These are phyloP conservation scores for Macrosiphum euphorbiae DNA, from an alignment of 2,888 invertebrate genomes.

Conservation along the genomic window DNA sequence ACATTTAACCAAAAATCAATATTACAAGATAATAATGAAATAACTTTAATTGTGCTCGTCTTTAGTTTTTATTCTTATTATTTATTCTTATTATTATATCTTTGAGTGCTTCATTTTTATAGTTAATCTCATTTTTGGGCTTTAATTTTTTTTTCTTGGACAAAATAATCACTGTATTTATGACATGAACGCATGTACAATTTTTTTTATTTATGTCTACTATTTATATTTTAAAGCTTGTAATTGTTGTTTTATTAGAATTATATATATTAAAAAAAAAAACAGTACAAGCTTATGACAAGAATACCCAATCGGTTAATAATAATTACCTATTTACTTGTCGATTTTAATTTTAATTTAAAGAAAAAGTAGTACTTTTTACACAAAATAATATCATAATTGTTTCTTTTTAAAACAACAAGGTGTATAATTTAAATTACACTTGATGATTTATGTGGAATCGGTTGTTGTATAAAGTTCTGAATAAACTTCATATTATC, in stretches of 20 bases:
- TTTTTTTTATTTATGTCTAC: conserved; percentile 33
- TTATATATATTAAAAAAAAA: background rate
- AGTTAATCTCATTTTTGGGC: conserved; percentile 59
- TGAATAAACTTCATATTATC: background rate
- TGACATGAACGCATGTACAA: conserved; percentile 50
- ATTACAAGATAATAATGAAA: conserved; percentile 46
- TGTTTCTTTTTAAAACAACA: background rate
- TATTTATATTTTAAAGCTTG: conserved; percentile 40
- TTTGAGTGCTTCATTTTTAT: conserved; percentile 59
- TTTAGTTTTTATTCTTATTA: conserved; percentile 61
- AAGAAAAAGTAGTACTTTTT: background rate
- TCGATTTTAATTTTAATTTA: background rate
- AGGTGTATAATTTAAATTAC: background rate
- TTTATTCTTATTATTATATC: conserved; percentile 56
- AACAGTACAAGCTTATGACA: conserved; percentile 9
- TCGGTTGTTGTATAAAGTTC: background rate
- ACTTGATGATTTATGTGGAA: background rate
- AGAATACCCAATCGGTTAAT: background rate
- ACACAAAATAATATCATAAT: background rate
- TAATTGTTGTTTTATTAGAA: conserved; percentile 45
- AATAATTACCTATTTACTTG: conserved; percentile 11
- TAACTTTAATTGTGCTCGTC: conserved; percentile 52
- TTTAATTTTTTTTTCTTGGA: conserved; percentile 44
- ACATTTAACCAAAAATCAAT: conserved; percentile 56
- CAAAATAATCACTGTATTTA: conserved; percentile 44